Evolutionary conservation across 1,140 invertebrate species (phyloP).

Genomic region (Hylaeus volcanicus): DNA sequence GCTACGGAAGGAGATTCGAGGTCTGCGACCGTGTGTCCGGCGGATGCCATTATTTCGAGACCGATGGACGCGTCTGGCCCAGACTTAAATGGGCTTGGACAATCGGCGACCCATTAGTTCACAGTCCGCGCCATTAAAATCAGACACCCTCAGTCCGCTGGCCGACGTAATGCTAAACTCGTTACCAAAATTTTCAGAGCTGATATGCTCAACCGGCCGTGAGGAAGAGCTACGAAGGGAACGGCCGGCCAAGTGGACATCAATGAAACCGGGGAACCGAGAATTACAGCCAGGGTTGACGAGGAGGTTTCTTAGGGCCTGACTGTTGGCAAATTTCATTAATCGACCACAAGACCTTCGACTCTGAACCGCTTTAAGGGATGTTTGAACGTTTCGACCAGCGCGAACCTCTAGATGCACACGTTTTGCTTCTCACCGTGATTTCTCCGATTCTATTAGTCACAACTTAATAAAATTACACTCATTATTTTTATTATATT

Average conservation of each 20-base stretch:
- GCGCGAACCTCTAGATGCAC: too few relatives aligned
- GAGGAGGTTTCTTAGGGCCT: background rate
- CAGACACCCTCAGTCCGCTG: constrained; percentile 68
- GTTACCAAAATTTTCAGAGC: constrained; percentile 72
- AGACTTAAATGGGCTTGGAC: constrained; percentile 70
- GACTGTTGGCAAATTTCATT: background rate
- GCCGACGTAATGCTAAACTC: constrained; percentile 68
- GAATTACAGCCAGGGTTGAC: constrained; percentile 16
- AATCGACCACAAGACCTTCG: too few relatives aligned
- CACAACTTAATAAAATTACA: too few relatives aligned
- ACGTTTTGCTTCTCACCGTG: too few relatives aligned
- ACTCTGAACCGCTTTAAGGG: too few relatives aligned
- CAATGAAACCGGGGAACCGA: background rate
- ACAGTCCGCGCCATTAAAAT: constrained; percentile 75
- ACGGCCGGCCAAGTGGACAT: constrained; percentile 29
- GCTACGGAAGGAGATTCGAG: constrained; percentile 26
- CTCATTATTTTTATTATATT: too few relatives aligned
- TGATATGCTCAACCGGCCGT: constrained; percentile 65
- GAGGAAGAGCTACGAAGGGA: constrained; percentile 59
- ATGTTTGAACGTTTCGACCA: too few relatives aligned
- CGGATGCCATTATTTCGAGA: constrained; percentile 61
- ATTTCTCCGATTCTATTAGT: too few relatives aligned
- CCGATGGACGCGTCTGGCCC: constrained; percentile 59
- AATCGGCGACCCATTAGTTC: constrained; percentile 71
- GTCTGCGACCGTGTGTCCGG: constrained; percentile 42